These are phyloP conservation scores for Chironex yamaguchii DNA, from an alignment of 30 jellyfish, hydroid and myxozoan species.

Conservation along the genomic window DNA sequence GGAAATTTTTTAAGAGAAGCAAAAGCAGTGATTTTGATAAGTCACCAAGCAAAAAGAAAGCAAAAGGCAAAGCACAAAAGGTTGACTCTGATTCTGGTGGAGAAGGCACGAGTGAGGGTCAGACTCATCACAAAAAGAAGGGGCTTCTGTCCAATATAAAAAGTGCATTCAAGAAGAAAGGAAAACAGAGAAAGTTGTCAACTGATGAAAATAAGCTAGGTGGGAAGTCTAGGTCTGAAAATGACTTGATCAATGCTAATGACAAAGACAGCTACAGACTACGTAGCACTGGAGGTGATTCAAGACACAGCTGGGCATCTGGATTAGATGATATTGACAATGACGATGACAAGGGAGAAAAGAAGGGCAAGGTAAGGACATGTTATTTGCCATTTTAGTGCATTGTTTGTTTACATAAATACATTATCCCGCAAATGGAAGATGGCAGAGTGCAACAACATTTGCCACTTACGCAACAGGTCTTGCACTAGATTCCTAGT, in stretches of 20 bases:
- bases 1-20: neutral
- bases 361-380: neutral
- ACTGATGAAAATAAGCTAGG: neutral
- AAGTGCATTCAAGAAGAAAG: neutral
- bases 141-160: neutral
- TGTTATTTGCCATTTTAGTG: too few species aligned
- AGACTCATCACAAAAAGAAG: neutral
- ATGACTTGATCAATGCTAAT: neutral
- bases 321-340: neutral
- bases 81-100: neutral
- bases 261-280: neutral
- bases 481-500: too few species aligned
- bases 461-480: too few species aligned
- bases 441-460: too few species aligned
- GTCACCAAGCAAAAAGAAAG: neutral
- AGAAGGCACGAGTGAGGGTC: too few species aligned
- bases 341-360: neutral
- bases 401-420: too few species aligned
- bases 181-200: neutral
- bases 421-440: too few species aligned
- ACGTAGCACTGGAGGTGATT: neutral
- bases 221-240: neutral
- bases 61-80: neutral
- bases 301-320: neutral
- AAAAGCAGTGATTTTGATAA: neutral